phyloP scores from a whole-genome alignment of 1,140 invertebrate genomes.

The Zaprionus ornatus region DNA sequence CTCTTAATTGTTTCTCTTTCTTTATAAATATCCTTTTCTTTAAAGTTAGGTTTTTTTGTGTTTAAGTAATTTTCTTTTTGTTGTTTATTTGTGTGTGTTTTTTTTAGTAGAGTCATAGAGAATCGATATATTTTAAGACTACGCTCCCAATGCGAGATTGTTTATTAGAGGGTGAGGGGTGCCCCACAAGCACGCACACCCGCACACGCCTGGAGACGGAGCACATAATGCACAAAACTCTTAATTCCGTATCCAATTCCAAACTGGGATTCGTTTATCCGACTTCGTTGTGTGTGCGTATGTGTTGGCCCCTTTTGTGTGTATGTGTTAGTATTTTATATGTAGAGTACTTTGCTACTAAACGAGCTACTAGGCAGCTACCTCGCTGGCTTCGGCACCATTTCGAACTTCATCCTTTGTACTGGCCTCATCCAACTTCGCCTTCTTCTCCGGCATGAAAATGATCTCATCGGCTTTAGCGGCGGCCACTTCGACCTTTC shows the following conservation, averaged over 20 bases:
- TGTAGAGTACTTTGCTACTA: slow-evolving; percentile 48
- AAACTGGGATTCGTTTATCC: neutral
- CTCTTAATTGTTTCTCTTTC: slow-evolving; percentile 53
- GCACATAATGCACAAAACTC: neutral
- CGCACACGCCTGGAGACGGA: slow-evolving; percentile 1
- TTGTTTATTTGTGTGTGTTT: slow-evolving; percentile 42
- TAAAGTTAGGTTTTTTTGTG: slow-evolving; percentile 68
- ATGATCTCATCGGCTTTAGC: slow-evolving; percentile 74
- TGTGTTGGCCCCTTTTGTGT: slow-evolving; percentile 36
- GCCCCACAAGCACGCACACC: slow-evolving; percentile 13
- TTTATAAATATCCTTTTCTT: slow-evolving; percentile 69
- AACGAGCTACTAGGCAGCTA: slow-evolving; percentile 70
- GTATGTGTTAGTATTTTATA: slow-evolving; percentile 75
- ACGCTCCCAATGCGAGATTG: slow-evolving; percentile 70
- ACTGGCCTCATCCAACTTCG: slow-evolving; percentile 80
- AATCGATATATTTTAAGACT: slow-evolving; percentile 71
- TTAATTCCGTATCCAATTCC: neutral
- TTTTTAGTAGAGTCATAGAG: slow-evolving; percentile 73
- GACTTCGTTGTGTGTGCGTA: slow-evolving; percentile 11
- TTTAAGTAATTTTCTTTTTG: slow-evolving; percentile 65
- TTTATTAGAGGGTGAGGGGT: slow-evolving; percentile 58
- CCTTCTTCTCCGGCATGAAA: slow-evolving; percentile 82
- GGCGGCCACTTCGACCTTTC: slow-evolving; percentile 75
- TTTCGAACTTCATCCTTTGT: slow-evolving; percentile 83
- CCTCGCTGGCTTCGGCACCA: slow-evolving; percentile 79